These are phyloP conservation scores for Nomada ferruginata DNA, from an alignment of 2,888 invertebrate species.

Conservation along the genomic window DNA sequence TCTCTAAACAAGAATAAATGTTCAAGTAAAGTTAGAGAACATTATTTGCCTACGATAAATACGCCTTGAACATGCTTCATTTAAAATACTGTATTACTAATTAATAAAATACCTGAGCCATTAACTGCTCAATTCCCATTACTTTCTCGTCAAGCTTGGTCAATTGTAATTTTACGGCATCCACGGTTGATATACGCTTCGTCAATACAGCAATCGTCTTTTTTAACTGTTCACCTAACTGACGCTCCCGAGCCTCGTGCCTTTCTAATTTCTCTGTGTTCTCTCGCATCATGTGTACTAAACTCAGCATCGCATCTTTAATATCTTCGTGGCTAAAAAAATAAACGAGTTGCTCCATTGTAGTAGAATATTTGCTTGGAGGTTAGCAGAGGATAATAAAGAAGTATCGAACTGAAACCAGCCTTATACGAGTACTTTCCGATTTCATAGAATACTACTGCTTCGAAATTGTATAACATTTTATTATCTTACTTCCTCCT, in stretches of 20 bases:
- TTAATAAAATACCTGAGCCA: slow-evolving; percentile 87
- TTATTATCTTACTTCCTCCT: not conserved
- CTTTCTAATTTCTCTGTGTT: slow-evolving; percentile 93
- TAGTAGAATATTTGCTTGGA: too few species aligned
- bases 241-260: slow-evolving; percentile 92
- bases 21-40: not conserved
- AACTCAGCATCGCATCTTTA: slow-evolving; percentile 91
- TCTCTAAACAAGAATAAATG: slow-evolving; percentile 84
- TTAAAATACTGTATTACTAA: not conserved
- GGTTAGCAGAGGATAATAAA: not conserved
- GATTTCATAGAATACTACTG: not conserved
- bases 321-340: slow-evolving; percentile 84
- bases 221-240: slow-evolving; percentile 91
- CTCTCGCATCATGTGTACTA: slow-evolving; percentile 91
- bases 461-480: not conserved
- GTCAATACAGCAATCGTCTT: slow-evolving; percentile 89
- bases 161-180: slow-evolving; percentile 89
- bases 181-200: slow-evolving; percentile 86
- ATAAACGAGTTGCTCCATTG: not conserved
- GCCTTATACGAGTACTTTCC: too few species aligned
- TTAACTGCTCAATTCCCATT: slow-evolving; percentile 90
- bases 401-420: too few species aligned
- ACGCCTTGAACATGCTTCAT: not conserved
- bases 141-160: slow-evolving; percentile 90
- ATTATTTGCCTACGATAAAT: not conserved